These are phyloP conservation scores for Mola mola DNA, from an alignment of 2,113 vertebrate species.

Conservation along the genomic window DNA sequence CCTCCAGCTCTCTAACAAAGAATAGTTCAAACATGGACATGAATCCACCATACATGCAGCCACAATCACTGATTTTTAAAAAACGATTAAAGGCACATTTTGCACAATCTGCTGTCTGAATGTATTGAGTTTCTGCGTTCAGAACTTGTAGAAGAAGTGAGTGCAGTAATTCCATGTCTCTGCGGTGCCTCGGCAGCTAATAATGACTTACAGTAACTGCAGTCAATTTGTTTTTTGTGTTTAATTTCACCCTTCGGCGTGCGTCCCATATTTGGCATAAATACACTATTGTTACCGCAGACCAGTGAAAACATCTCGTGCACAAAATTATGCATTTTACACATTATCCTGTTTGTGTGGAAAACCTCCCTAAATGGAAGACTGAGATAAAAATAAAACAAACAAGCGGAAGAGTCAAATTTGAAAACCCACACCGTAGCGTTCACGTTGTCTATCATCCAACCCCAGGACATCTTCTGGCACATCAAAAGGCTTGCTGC, in stretches of 20 bases:
- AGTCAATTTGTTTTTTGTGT: constrained; percentile 25
- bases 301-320: constrained; percentile 17
- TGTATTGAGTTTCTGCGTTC: background rate
- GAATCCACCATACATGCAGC: too few relatives aligned
- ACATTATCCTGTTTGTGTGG: constrained; percentile 49
- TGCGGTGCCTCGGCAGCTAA: background rate
- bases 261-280: constrained; percentile 5
- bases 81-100: background rate
- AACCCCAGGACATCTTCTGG: constrained; percentile 48
- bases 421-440: constrained; percentile 23
- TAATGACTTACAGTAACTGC: constrained; percentile 1
- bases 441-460: constrained; percentile 38
- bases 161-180: background rate
- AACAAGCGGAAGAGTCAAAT: constrained; percentile 35
- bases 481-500: constrained; percentile 56
- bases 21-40: too few relatives aligned
- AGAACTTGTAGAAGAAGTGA: background rate
- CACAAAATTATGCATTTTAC: constrained; percentile 35
- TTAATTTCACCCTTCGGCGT: constrained; percentile 25
- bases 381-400: constrained; percentile 47
- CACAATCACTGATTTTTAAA: too few relatives aligned
- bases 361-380: constrained; percentile 35
- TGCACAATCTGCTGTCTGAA: background rate
- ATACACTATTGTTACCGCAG: constrained; percentile 12
- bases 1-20: too few relatives aligned